A percentile compares a stretch with the other conserved stretches of the same genome.
phyloP scores from a whole-genome alignment of 2,797 vertebrate species.

The Pseudopleuronectes americanus region DNA sequence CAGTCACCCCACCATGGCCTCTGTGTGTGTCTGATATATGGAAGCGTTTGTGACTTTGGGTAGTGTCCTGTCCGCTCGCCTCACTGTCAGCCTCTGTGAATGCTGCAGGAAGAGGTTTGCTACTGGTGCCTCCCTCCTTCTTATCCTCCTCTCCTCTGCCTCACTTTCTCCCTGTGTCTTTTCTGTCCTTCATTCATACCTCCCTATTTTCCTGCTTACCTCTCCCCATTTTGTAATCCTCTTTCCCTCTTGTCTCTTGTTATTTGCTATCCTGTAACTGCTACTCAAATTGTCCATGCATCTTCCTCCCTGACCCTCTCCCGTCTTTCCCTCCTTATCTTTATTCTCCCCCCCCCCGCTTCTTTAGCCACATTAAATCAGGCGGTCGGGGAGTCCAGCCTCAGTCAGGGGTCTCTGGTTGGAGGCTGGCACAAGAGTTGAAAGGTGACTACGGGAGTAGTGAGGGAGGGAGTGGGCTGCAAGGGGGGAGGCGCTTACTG shows the following conservation, averaged over 20 bases:
- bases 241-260: not conserved
- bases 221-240: not conserved
- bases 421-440: slow-evolving; percentile 18
- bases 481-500: slow-evolving; percentile 48
- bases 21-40: slow-evolving; percentile 62
- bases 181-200: not conserved
- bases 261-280: not conserved
- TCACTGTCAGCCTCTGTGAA: slow-evolving; percentile 75
- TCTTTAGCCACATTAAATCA: slow-evolving; percentile 15
- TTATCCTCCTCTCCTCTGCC: slow-evolving; percentile 12
- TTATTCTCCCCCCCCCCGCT: not conserved
- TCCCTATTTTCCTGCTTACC: not conserved
- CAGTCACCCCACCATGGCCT: slow-evolving; percentile 31
- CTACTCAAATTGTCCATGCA: not conserved
- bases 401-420: slow-evolving; percentile 13
- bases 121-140: slow-evolving; percentile 46
- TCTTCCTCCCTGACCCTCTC: not conserved
- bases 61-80: slow-evolving; percentile 74
- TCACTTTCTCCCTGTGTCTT: slow-evolving; percentile 6
- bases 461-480: slow-evolving; percentile 28
- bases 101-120: slow-evolving; percentile 52
- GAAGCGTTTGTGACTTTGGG: slow-evolving; percentile 76
- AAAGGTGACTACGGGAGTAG: slow-evolving; percentile 43
- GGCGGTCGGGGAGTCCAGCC: not conserved
- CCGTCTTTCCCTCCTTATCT: accelerated